Conservation (phyloP, 1,140 invertebrate genomes). For the Meloidogyne hapla region DNA sequence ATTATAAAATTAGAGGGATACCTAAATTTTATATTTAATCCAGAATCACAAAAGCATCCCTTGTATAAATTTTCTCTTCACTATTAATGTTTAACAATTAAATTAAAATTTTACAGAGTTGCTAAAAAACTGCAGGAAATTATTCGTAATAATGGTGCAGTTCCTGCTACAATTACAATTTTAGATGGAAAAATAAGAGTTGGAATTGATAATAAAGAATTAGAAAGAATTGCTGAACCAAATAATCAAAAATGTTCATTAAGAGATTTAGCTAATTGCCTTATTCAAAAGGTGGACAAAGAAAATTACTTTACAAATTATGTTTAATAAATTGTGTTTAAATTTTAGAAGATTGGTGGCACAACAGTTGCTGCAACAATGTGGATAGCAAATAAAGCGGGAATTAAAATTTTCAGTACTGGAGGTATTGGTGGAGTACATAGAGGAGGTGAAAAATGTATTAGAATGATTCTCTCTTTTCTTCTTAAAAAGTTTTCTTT, state of each 20-base stretch:
- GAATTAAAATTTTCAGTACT: slow-evolving; percentile 90
- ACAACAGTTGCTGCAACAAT: slow-evolving; percentile 95
- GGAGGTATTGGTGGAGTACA: slow-evolving; percentile 90
- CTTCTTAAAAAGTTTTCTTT: background rate
- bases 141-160: slow-evolving; percentile 74
- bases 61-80: too few species aligned
- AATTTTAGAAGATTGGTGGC: slow-evolving; percentile 76
- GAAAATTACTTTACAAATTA: slow-evolving; percentile 11
- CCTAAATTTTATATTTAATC: too few species aligned
- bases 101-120: slow-evolving; percentile 68
- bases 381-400: slow-evolving; percentile 75
- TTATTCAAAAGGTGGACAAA: slow-evolving; percentile 65
- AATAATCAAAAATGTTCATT: slow-evolving; percentile 77
- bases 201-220: slow-evolving; percentile 67
- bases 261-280: slow-evolving; percentile 78
- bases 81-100: background rate
- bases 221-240: slow-evolving; percentile 68
- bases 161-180: slow-evolving; percentile 90
- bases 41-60: too few species aligned
- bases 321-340: slow-evolving; percentile 14
- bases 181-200: slow-evolving; percentile 80
- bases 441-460: slow-evolving; percentile 41
- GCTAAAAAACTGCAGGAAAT: slow-evolving; percentile 79
- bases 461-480: background rate
- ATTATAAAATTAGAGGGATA: too few species aligned